Evolutionary conservation across 1,140 invertebrate species (phyloP), one percentile per base, ranked within the genome.

Genomic region (Orius insidiosus): DNA sequence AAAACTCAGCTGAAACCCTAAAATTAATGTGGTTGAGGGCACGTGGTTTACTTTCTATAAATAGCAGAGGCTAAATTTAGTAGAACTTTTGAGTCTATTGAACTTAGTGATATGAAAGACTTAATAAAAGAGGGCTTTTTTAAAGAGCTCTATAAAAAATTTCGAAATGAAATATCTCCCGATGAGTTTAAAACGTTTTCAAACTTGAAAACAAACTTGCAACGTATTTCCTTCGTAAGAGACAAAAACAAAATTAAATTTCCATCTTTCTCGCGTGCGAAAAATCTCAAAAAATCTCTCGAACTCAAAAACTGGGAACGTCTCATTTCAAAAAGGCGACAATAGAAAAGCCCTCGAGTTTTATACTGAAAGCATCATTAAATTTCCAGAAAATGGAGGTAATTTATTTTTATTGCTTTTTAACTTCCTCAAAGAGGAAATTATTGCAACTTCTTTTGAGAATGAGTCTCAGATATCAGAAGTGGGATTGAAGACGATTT

Each of bases 271-370:
- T 11, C 6, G 40, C n/a, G 4, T n/a, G 15, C 48, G 24, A 33
- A 43, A 24, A 37, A 49, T 43, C 19, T 52, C 90, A 90, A 63
- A 68, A 72, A 60, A 58, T 65, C 6, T 63, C 72, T 45, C 68
- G 70, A 55, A 75, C 84, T 77, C 3, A 85, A 90, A 61, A 70
- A 76, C 40, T 65, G 89, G 85, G 11, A 92, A 92, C 57, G 67
- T 68, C 38, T 74, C 70, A 16, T 92, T 89, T 53, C 76, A 80
- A 53, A 72, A 71, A 51, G 78, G 78, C 45, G 71, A 84, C 54
- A 87, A 78, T 65, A 51, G 63, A n/a, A 71, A 72, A 53, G 81
- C 88, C 1, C 62, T 87, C 52, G 62, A 74, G 15, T 62, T 71
- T 4, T 94, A 93, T 61, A 82, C 74, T 38, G 68, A 76, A 49